Base-by-base conservation (phyloP, 2,888 invertebrate species). In the Troides oblongomaculatus region DNA sequence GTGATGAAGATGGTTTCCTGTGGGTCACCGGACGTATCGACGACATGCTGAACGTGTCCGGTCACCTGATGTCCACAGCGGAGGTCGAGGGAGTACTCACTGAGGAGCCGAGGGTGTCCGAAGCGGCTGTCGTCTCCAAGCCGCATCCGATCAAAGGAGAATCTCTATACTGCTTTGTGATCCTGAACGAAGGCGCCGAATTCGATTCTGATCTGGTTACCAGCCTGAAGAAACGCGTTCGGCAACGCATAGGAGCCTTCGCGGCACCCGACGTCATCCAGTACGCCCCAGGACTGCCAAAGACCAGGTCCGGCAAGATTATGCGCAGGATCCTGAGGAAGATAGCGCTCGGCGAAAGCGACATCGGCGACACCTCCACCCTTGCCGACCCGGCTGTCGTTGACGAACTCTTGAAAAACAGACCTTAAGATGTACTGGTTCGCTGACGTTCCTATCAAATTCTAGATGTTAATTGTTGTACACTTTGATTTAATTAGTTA, bases 1-100 rank as follows among this genome's bases (percentile, higher is more conserved):
- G 98, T 71, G 99, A 99, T 86, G 94, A 96, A 30, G 99, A 99
- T 84, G 99, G 99, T 0, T 98, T 98, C 86, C 91, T 98, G 69
- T 99, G 98, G 98, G 96, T 99, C 71, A 99, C 99, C 0, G 99
- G 99, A 0, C 95, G 99, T 71, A 97, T 99, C 57, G 99, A 99
- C 85, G 99, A 99, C 86, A 99, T 99, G 98, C 93, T 99, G 76
- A 99, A 99, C 88, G 99, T 99, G 12, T 99, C 98, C 2, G 99
- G 99, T 0, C 99, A 99, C 89, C 93, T 99, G 68, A 96, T 99
- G 95, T 98, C 98, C 72, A 99, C 99, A 0, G 97, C 99, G 0
- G 99, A 99, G 93, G 96, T 97, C 0, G 97, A 97, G 85, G 95
- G 96, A 18, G 96, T 97, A 30, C 93, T 97, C 21, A 95, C 96